Percentiles rank a stretch among this genome's conserved stretches.
Conservation (phyloP, 1,140 invertebrate genomes). For the Conus ventricosus region DNA sequence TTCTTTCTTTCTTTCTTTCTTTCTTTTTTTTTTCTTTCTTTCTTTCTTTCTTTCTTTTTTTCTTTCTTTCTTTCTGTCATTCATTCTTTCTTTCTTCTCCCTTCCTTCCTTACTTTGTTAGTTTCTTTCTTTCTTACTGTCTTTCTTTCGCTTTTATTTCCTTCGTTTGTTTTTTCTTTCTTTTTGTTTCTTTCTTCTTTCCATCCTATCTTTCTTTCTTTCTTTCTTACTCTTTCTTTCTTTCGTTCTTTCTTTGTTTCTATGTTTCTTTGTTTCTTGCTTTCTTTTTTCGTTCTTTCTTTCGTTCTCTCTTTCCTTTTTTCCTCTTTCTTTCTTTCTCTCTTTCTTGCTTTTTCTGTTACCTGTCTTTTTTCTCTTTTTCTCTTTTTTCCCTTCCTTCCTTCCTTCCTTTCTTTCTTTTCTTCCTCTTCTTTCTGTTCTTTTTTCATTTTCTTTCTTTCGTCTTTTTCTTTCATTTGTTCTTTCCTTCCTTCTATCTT, state of each 20-base stretch:
- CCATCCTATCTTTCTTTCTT: no score
- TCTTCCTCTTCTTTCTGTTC: conserved; percentile 15
- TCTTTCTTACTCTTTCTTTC: no score
- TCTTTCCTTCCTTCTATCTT: background rate
- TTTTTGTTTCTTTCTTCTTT: conserved; percentile 9
- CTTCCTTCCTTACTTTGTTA: background rate
- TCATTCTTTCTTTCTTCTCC: background rate
- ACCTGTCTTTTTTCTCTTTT: background rate
- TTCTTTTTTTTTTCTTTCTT: conserved; percentile 13
- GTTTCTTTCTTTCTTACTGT: conserved; percentile 3
- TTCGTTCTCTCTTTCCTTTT: no score
- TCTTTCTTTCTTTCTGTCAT: background rate
- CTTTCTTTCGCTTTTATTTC: background rate
- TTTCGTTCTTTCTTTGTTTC: no score
- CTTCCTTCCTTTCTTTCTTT: conserved; percentile 29
- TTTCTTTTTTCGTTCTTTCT: no score
- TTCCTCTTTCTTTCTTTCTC: background rate
- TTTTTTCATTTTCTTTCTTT: conserved; percentile 20
- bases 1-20: conserved; percentile 22
- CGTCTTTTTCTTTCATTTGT: background rate
- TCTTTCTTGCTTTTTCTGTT: background rate
- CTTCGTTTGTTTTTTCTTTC: background rate
- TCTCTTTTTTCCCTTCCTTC: background rate
- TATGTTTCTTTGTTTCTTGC: no score
- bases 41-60: conserved; percentile 7